Percentiles rank a stretch among this genome's conserved stretches.
Conservation (phyloP, 2,888 invertebrate species). For the Rhagium mordax region DNA sequence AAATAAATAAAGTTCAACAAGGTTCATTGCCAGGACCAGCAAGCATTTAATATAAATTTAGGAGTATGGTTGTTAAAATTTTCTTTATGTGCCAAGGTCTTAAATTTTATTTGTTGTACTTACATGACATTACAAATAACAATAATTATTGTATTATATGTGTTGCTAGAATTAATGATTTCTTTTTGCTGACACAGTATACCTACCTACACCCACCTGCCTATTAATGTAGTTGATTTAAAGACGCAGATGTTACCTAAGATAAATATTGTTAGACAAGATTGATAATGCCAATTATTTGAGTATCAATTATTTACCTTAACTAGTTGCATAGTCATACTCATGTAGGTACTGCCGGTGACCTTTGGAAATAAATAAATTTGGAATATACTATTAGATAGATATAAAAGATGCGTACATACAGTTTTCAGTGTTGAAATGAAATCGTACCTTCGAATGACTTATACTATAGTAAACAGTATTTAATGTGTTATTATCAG, state of each 20-base stretch:
- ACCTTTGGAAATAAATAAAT: too few relatives aligned
- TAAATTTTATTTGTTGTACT: constrained; percentile 26
- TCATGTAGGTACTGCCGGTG: too few relatives aligned
- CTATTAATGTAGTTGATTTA: constrained; percentile 26
- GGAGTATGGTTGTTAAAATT: constrained; percentile 21
- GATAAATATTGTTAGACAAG: background rate
- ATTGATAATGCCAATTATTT: background rate
- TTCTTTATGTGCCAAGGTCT: constrained; percentile 37
- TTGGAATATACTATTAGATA: too few relatives aligned
- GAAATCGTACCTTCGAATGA: too few relatives aligned
- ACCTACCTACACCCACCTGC: constrained; percentile 27
- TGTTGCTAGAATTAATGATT: constrained; percentile 23
- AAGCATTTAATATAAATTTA: constrained; percentile 13
- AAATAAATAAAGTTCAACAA: constrained; percentile 35
- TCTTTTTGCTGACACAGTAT: constrained; percentile 10
- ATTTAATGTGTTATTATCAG: too few relatives aligned
- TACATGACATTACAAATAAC: constrained; percentile 1
- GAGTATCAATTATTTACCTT: background rate
- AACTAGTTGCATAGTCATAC: background rate
- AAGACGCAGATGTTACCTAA: background rate
- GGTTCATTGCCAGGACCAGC: constrained; percentile 40
- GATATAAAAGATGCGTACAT: too few relatives aligned
- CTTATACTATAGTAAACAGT: too few relatives aligned
- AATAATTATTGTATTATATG: constrained; percentile 3
- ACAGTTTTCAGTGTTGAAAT: too few relatives aligned